phyloP scores from a whole-genome alignment of 2,797 vertebrate genomes.

The Melanotaenia boesemani region DNA sequence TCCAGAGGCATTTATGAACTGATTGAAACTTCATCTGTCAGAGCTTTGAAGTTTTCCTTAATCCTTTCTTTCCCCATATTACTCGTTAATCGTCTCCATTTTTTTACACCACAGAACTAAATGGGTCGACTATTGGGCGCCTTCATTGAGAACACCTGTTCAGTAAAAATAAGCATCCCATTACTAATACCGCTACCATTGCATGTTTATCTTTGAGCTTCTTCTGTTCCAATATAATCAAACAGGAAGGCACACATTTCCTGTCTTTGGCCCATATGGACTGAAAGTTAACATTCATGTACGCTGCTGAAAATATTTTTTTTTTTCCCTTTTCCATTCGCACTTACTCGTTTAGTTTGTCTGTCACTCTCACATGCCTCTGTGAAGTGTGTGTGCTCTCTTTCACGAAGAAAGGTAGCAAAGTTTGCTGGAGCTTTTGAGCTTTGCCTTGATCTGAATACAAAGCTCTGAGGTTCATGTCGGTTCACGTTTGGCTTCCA shows the following conservation, averaged over 20 bases:
- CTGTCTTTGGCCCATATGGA: conserved; percentile 59
- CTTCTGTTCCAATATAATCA: conserved; percentile 73
- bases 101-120: conserved; percentile 49
- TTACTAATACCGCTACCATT: conserved; percentile 62
- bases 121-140: conserved; percentile 46
- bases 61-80: conserved; percentile 43
- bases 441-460: conserved; percentile 69
- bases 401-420: conserved; percentile 43
- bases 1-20: conserved; percentile 67
- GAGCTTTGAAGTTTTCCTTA: conserved; percentile 74
- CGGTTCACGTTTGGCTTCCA: conserved; percentile 69
- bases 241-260: conserved; percentile 67
- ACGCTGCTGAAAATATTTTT: conserved; percentile 3
- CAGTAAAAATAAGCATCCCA: conserved; percentile 70
- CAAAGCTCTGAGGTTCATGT: conserved; percentile 69
- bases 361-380: conserved; percentile 26
- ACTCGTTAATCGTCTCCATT: conserved; percentile 57
- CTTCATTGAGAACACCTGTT: conserved; percentile 80
- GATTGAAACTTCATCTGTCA: conserved; percentile 69
- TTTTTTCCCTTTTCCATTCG: conserved; percentile 21
- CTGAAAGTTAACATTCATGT: conserved; percentile 46
- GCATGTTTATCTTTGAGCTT: conserved; percentile 53
- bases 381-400: conserved; percentile 43
- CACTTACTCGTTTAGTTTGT: conserved; percentile 41
- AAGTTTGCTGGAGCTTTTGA: conserved; percentile 62